These are phyloP conservation scores for Synergus umbraculus DNA, from an alignment of 2,888 invertebrate species.

Conservation along the genomic window DNA sequence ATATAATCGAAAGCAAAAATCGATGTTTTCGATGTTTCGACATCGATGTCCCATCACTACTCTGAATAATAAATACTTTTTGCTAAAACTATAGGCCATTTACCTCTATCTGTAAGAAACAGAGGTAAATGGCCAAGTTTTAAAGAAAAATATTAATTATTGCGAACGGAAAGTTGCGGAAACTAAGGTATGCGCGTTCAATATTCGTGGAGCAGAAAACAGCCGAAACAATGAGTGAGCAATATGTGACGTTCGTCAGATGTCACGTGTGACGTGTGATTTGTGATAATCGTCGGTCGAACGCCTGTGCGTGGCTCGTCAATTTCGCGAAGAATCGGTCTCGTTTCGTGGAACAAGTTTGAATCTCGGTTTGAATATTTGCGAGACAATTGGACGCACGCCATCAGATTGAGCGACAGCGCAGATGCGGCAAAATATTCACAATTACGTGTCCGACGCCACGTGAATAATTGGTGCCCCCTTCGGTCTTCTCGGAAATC, in stretches of 20 bases:
- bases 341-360: constrained; percentile 55
- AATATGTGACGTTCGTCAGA: background rate
- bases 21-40: too few relatives aligned
- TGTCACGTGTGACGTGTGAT: background rate
- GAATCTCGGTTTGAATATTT: constrained; percentile 48
- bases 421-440: constrained; percentile 75
- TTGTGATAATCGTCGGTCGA: constrained; percentile 44
- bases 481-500: constrained; percentile 65
- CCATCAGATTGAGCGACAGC: constrained; percentile 74
- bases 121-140: too few relatives aligned
- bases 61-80: too few relatives aligned
- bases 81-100: too few relatives aligned
- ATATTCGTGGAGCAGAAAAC: background rate
- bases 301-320: constrained; percentile 43
- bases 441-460: constrained; percentile 71
- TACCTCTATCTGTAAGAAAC: too few relatives aligned
- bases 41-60: too few relatives aligned
- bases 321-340: constrained; percentile 57
- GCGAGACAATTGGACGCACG: constrained; percentile 74
- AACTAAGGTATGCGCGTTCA: background rate
- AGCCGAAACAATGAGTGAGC: constrained; percentile 12
- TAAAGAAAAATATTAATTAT: background rate
- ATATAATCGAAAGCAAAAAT: too few relatives aligned
- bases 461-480: constrained; percentile 71
- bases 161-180: background rate